Conservation (phyloP, 2,888 invertebrate genomes). For the Neria commutata region DNA sequence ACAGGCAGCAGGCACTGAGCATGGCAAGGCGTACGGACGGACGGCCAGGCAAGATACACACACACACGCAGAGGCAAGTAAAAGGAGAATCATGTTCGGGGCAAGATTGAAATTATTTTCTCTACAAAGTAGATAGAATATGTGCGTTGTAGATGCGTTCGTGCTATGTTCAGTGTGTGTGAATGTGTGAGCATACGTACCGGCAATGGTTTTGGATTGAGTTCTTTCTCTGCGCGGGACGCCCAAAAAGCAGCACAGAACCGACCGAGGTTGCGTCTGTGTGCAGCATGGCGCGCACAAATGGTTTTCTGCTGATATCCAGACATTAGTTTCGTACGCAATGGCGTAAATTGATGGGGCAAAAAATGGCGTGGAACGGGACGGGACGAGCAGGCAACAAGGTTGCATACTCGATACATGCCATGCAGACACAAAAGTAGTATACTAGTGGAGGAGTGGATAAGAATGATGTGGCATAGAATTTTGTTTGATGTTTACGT, state of each 20-base stretch:
- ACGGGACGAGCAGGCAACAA: too few relatives aligned
- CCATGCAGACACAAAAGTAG: not conserved
- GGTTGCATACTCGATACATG: too few relatives aligned
- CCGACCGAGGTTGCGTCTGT: not conserved
- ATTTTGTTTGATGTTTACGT: slow-evolving; percentile 22
- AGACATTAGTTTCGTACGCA: not conserved
- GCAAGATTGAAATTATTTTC: slow-evolving; percentile 21
- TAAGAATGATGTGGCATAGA: not conserved
- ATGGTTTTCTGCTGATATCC: not conserved
- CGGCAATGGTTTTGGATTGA: not conserved
- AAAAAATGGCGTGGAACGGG: not conserved
- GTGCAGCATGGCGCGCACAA: not conserved
- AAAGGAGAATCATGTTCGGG: slow-evolving; percentile 19
- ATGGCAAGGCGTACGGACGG: not conserved
- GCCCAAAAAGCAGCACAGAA: not conserved
- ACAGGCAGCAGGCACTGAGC: slow-evolving; percentile 6
- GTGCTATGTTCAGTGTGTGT: too few relatives aligned
- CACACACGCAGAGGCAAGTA: not conserved
- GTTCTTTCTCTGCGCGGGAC: not conserved
- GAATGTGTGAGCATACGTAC: not conserved
- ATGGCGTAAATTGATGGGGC: not conserved
- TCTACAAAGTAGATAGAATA: slow-evolving; percentile 8
- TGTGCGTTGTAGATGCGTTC: too few relatives aligned
- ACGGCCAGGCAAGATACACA: slow-evolving; percentile 24
- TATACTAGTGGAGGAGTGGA: not conserved